Evolutionary conservation across 2,797 vertebrate species (phyloP), one percentile per base, ranked within the genome.

Genomic region (Clarias platycephalus): DNA sequence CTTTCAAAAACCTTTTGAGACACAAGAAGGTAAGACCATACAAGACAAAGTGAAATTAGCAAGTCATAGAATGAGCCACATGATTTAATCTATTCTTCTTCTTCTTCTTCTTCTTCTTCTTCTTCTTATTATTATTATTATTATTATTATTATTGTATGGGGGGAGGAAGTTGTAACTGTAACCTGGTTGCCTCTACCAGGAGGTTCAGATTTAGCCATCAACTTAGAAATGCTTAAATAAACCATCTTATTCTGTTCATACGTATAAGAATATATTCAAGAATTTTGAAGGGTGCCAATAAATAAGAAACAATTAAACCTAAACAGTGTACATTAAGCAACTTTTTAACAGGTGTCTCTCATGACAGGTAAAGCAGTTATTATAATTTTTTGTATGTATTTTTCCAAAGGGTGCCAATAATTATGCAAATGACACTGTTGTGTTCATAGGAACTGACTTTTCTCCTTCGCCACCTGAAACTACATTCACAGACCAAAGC

Each of bases 381-480:
- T 44, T 44, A 1, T 44, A 8, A 9, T 12, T 2, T 3, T 60
- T 60, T 22, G 0, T 22, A 22, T 4, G 22, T 2, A 26, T 64
- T 64, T 63, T 58, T 49, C 24, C 15, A 18, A 44, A 63, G 15
- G 58, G 37, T 79, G 34, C 58, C 60, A 79, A 79, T 44, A 63
- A 18, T 79, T 44, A 12, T 49, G 37, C 31, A 40, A 63, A 63
- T 2, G 2, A 4, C 6, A 24, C 37, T n/a, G n/a, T 88, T 85
- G 82, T 88, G n/a, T 63, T 31, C 4, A 2, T 10, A 95, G 94
- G 90, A 13, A 80, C 85, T 76, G 91, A 93, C 86, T 89, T 87
- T 71, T 89, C 90, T 22, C 80, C 85, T 88, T 85, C 84, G 83
- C 89, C 91, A 71, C 87, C 77, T 68, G 92, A 92, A 88, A 82